A percentile compares a stretch with the other conserved stretches of the same genome.
phyloP scores from a whole-genome alignment of 2,797 vertebrate genomes.

The Microctenopoma lineatum region DNA sequence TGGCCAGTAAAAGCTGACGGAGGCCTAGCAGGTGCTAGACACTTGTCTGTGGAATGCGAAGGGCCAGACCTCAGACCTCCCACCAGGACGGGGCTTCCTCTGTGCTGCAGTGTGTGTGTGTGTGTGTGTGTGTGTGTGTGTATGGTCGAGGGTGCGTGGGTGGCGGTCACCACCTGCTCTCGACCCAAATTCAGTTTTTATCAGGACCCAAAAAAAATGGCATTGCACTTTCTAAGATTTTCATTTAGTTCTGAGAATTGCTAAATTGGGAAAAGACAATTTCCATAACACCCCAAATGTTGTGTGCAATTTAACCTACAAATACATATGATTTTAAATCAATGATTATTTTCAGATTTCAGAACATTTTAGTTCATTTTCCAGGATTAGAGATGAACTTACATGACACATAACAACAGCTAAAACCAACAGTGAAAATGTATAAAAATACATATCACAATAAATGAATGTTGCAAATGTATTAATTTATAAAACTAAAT shows the following conservation, averaged over 20 bases:
- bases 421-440: too few relatives aligned
- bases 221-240: conserved; percentile 9
- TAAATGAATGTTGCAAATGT: too few relatives aligned
- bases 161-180: conserved; percentile 79
- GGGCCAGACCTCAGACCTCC: conserved; percentile 80
- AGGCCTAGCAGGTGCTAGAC: conserved; percentile 82
- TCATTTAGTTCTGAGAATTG: conserved; percentile 14
- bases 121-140: conserved; percentile 7
- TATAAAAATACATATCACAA: too few relatives aligned
- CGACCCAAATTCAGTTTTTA: conserved; percentile 68
- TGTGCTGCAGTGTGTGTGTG: conserved; percentile 42
- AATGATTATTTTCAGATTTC: too few relatives aligned
- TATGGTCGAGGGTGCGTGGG: conserved; percentile 58
- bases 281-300: neutral
- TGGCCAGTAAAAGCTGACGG: conserved; percentile 71
- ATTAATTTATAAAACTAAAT: too few relatives aligned
- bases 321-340: neutral
- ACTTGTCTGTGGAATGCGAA: conserved; percentile 83
- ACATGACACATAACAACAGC: too few relatives aligned
- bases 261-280: conserved; percentile 1
- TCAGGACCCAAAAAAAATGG: conserved; percentile 56
- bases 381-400: too few relatives aligned
- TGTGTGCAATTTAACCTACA: neutral
- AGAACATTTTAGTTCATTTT: too few relatives aligned
- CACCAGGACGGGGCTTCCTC: conserved; percentile 72